A percentile compares a stretch with the other conserved stretches of the same genome.
Evolutionary conservation across 1,140 invertebrate species (phyloP).

Genomic region (Ephestia elutella): DNA sequence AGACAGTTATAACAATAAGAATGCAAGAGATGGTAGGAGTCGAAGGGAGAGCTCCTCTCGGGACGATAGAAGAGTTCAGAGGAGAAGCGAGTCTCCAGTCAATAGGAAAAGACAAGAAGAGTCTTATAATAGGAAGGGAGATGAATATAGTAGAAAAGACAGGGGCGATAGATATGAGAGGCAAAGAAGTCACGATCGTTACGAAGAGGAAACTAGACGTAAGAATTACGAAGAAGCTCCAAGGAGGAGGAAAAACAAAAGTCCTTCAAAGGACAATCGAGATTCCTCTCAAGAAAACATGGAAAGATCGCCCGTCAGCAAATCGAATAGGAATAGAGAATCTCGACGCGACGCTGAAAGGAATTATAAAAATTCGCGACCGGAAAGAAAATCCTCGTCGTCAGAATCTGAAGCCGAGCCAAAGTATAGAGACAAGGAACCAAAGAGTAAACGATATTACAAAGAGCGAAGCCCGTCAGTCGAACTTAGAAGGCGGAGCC

Average conservation of each 20-base stretch:
- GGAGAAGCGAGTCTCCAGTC: constrained; percentile 40
- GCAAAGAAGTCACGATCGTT: constrained; percentile 33
- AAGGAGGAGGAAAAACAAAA: constrained; percentile 38
- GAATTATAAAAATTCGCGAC: constrained; percentile 39
- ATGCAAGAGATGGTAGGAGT: constrained; percentile 16
- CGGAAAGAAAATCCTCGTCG: constrained; percentile 29
- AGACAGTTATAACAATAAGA: constrained; percentile 14
- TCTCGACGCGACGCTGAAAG: constrained; percentile 38
- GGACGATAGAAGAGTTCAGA: constrained; percentile 19
- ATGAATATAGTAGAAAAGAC: constrained; percentile 28
- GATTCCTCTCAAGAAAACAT: constrained; percentile 37
- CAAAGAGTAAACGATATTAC: constrained; percentile 37
- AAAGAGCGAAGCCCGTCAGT: constrained; percentile 37
- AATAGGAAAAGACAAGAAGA: constrained; percentile 32
- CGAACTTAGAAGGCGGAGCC: constrained; percentile 29
- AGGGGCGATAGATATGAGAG: constrained; percentile 39
- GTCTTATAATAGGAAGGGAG: constrained; percentile 9
- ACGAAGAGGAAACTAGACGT: constrained; percentile 27
- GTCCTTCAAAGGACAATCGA: constrained; percentile 32
- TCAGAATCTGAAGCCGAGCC: constrained; percentile 45
- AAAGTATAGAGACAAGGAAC: constrained; percentile 33
- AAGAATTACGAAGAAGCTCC: constrained; percentile 27
- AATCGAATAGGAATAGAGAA: constrained; percentile 30
- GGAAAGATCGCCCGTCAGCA: constrained; percentile 32
- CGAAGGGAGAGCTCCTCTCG: constrained; percentile 21